These are phyloP conservation scores for Dascillus cervinus DNA, from an alignment of 2,888 invertebrate genomes.

Conservation along the genomic window DNA sequence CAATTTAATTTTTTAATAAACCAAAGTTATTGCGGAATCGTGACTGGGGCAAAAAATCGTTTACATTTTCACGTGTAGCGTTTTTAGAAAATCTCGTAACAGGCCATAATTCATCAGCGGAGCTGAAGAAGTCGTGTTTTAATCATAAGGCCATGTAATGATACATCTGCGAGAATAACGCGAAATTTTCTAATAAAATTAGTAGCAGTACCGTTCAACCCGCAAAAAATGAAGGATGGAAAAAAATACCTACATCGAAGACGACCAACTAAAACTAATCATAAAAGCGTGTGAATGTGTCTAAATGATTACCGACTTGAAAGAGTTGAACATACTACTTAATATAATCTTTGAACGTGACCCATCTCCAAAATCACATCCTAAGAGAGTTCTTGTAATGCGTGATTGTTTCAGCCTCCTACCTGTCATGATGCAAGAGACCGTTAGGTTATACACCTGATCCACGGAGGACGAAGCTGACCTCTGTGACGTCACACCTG, in stretches of 20 bases:
- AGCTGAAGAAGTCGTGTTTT: no score
- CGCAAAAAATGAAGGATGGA: no score
- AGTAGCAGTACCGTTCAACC: no score
- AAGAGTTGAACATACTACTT: constrained; percentile 16
- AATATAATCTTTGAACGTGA: constrained; percentile 21
- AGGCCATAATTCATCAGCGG: no score
- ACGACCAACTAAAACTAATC: constrained; percentile 17
- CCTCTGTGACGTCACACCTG: constrained; percentile 32
- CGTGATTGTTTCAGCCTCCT: constrained; percentile 26
- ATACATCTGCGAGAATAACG: no score
- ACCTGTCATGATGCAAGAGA: constrained; percentile 26
- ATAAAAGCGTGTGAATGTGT: constrained; percentile 25
- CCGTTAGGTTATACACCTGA: constrained; percentile 35
- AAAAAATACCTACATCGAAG: constrained; percentile 14
- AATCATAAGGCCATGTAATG: no score
- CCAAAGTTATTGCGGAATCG: no score
- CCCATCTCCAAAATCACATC: constrained; percentile 16
- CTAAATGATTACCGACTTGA: constrained; percentile 19
- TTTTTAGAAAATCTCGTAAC: no score
- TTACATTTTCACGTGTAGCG: no score
- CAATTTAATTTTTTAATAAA: no score
- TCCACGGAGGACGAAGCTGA: constrained; percentile 26
- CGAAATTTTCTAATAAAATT: no score
- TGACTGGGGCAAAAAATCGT: no score
- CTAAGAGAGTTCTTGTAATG: constrained; percentile 10